Base-by-base conservation (phyloP, 2,113 vertebrate species). In the Solenodon paradoxus region DNA sequence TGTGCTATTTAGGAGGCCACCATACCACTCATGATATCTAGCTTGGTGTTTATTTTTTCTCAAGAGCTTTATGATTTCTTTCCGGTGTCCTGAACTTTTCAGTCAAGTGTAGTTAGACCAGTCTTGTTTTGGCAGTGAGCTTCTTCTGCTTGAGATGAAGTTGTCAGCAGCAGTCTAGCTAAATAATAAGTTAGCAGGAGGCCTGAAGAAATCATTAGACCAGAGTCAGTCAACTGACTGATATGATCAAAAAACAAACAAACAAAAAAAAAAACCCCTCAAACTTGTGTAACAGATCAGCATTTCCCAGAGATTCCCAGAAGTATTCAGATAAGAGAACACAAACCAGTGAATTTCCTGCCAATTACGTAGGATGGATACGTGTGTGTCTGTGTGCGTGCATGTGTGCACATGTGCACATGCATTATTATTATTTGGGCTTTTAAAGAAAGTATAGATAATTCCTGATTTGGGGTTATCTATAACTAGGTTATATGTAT, bases 21-120 rank as follows among this genome's bases (percentile, higher is more conserved):
- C 32, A n/a, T 71, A n/a, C 3, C 92, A 38, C 28, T 38, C 28
- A 63, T 2, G 47, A 17, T 55, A 55, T 49, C 38, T 90, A 72
- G n/a, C 81, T 75, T 86, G 75, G 40, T 45, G n/a, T 59, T 89
- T 82, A 10, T 64, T 78, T 57, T 89, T 96, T 77, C 64, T 90
- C 38, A 42, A 30, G 20, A 89, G 22, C 42, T 9, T 85, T 45
- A 2, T 55, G 38, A 75, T 81, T 89, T 80, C 40, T 80, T 92
- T 92, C 35, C 69, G 32, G 26, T 51, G 5, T 82, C 17, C 77
- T 88, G 32, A 59, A 88, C 45, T 82, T 91, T 91, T 91, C 63
- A 53, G 69, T 93, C 68, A 61, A 51, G 26, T 45, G 13, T 82
- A 26, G 49, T 72, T 40, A 72, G n/a, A 53, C 30, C 64, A 61